These are phyloP conservation scores for Cyprinodon diabolis DNA, from an alignment of 2,797 vertebrate species.

Conservation along the genomic window DNA sequence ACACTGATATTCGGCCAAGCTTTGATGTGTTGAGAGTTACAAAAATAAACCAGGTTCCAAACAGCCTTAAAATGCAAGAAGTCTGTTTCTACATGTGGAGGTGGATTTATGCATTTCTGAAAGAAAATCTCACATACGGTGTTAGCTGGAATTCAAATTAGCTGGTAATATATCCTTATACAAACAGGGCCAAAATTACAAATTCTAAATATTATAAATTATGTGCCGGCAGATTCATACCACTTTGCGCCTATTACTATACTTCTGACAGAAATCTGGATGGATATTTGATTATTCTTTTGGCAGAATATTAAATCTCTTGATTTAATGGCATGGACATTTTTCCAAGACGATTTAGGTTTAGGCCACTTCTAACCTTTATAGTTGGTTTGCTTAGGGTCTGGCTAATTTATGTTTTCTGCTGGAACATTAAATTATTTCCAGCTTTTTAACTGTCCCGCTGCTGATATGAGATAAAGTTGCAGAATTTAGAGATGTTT, in stretches of 20 bases:
- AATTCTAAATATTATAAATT: neutral
- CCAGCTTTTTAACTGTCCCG: too few species aligned
- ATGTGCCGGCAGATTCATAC: neutral
- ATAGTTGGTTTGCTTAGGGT: too few species aligned
- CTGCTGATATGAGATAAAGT: too few species aligned
- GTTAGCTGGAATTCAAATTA: neutral
- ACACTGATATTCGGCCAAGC: constrained; percentile 3
- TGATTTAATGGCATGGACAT: too few species aligned
- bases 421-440: too few species aligned
- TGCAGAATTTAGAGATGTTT: too few species aligned
- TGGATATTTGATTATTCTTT: neutral
- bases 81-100: neutral
- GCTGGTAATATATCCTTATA: neutral
- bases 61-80: constrained; percentile 10
- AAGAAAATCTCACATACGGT: neutral
- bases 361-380: too few species aligned
- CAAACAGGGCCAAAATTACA: neutral
- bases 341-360: too few species aligned
- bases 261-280: neutral
- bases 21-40: constrained; percentile 22
- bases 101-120: neutral
- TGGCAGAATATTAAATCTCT: neutral
- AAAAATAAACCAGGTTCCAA: constrained; percentile 27
- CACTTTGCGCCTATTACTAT: neutral
- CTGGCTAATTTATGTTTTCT: too few species aligned